phyloP scores from a whole-genome alignment of 2,797 vertebrate genomes.

The Lerista edwardsae region DNA sequence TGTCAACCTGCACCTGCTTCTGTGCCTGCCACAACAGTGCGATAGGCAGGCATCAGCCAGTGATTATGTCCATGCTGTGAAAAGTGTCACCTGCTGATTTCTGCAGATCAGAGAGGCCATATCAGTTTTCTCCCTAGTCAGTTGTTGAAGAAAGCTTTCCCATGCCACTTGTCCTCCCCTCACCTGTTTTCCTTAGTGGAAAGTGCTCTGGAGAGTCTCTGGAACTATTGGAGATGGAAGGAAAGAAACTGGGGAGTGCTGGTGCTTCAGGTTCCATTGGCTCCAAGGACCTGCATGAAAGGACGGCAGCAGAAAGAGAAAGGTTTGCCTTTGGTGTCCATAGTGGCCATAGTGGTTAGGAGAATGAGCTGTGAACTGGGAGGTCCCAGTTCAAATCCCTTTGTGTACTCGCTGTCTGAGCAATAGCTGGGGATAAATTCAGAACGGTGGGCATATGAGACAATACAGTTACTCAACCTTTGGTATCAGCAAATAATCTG shows the following conservation, averaged over 20 bases:
- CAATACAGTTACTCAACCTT: too few species aligned
- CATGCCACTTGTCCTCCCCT: slow-evolving; percentile 28
- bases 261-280: slow-evolving; percentile 82
- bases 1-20: too few species aligned
- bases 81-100: background rate
- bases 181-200: slow-evolving; percentile 90
- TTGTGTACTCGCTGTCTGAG: background rate
- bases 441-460: too few species aligned
- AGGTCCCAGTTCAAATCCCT: background rate
- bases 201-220: slow-evolving; percentile 86
- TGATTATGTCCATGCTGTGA: background rate
- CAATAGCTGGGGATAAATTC: background rate
- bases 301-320: background rate
- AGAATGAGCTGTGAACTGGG: background rate
- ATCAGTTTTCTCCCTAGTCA: too few species aligned
- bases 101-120: background rate
- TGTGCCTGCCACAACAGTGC: background rate
- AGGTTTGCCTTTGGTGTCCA: background rate
- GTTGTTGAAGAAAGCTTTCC: background rate
- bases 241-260: slow-evolving; percentile 78
- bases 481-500: background rate
- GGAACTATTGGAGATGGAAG: slow-evolving; percentile 76
- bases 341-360: background rate
- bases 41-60: background rate
- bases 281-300: slow-evolving; percentile 82